Percentiles rank a stretch among this genome's conserved stretches.
Conservation (phyloP, 2,797 vertebrate genomes). For the Sebastes steindachneri region DNA sequence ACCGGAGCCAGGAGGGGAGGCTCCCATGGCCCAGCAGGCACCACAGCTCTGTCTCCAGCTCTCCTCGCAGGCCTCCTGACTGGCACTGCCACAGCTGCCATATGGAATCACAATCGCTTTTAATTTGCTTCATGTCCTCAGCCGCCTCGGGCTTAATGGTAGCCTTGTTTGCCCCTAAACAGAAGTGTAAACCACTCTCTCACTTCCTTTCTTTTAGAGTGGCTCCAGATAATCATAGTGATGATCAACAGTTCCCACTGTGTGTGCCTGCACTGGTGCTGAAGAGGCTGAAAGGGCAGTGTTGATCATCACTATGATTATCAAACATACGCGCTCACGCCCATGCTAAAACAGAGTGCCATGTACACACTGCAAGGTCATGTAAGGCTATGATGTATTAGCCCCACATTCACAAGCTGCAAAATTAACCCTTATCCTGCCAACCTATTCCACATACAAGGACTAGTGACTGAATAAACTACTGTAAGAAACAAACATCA, state of each 20-base stretch:
- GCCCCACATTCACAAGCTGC: neutral
- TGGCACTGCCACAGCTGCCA: conserved; percentile 63
- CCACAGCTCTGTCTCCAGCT: conserved; percentile 41
- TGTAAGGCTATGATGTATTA: neutral
- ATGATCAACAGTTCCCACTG: conserved; percentile 22
- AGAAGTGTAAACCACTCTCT: conserved; percentile 20
- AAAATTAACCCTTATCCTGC: neutral
- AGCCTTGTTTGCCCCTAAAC: conserved; percentile 54
- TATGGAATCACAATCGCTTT: conserved; percentile 65
- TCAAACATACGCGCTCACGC: conserved; percentile 12
- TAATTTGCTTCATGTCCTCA: conserved; percentile 55
- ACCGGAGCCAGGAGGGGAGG: conserved; percentile 29
- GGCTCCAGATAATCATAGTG: conserved; percentile 25
- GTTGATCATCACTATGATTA: conserved; percentile 46
- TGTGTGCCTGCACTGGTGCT: neutral
- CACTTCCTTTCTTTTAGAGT: neutral
- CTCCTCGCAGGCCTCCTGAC: conserved; percentile 34
- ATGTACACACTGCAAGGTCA: conserved; percentile 39
- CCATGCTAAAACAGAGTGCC: neutral
- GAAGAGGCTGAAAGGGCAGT: conserved; percentile 9
- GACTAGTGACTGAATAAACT: no score
- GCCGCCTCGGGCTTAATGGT: conserved; percentile 38
- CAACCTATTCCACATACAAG: no score
- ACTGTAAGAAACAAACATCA: no score
- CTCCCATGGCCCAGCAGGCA: conserved; percentile 44